Evolutionary conservation across 2,113 vertebrate genomes (phyloP), one percentile per base, ranked within the genome.

Genomic region (Peucedramus taeniatus): DNA sequence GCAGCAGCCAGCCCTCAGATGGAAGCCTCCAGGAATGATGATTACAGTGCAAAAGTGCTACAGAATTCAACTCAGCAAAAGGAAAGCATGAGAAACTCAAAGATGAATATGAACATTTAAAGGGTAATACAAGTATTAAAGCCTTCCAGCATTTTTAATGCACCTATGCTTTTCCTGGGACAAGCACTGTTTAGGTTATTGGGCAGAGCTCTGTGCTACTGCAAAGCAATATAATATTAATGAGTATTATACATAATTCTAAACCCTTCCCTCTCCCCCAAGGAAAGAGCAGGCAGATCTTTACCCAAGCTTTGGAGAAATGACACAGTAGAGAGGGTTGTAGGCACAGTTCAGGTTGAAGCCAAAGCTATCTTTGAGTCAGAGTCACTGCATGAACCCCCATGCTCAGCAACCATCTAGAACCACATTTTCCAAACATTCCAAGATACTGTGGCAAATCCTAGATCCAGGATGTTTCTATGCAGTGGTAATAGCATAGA

Each of bases 401-500:
- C 2, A 6, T 8, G 53, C 35, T 82, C 56, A 74, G 64, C 42
- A 72, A 39, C 54, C 24, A 56, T 37, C 64, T 51, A 51, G 42
- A 75, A 16, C 18, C 39, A 45, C 33, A 18, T 75, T 87, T 68
- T 91, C 44, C 83, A 71, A 87, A 26, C 15, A 24, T 56, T 39
- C 63, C 42, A 63, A 50, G 50, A 50, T 17, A 20, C 16, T 14
- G 9, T 16, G 19, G 53, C 60, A 80, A 90, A 51, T 19, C 10
- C 54, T 28, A 35, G 13, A 47, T 47, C 6, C 39, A 59, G 14
- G 4, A 3, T 22, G 37, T 54, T 79, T 49, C 42, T 72, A 3
- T 22, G 77, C 78, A 60, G 37, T 0, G 0, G 4, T 19, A 56
- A 31, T n/a, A n/a, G n/a, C n/a, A n/a, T n/a, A n/a, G n/a, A n/a